phyloP scores from a whole-genome alignment of 2,797 vertebrate species.

The Sebastes elongatus region DNA sequence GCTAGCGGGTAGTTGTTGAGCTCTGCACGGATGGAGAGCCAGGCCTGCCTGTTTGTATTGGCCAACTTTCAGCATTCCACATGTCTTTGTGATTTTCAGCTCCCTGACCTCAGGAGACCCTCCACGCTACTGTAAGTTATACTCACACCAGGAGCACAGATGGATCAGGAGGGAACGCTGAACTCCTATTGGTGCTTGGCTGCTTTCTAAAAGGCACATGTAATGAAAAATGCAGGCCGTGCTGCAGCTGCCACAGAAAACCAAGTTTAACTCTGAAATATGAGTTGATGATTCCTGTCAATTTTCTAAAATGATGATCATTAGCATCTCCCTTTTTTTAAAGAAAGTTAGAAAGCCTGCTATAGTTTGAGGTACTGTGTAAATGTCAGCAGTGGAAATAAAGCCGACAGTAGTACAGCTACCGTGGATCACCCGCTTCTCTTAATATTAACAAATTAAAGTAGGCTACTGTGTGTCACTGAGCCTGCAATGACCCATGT shows the following conservation, averaged over 20 bases:
- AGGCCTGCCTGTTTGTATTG: slow-evolving; percentile 82
- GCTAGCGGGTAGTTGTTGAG: slow-evolving; percentile 62
- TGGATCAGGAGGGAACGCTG: slow-evolving; percentile 58
- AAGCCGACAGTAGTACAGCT: not conserved
- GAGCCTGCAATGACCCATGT: slow-evolving; percentile 2
- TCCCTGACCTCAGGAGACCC: slow-evolving; percentile 85
- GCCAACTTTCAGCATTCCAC: slow-evolving; percentile 83
- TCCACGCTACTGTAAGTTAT: slow-evolving; percentile 78
- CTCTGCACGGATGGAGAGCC: slow-evolving; percentile 72
- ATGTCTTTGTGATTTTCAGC: slow-evolving; percentile 86
- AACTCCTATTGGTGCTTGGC: slow-evolving; percentile 37
- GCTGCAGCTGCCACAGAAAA: slow-evolving; percentile 35
- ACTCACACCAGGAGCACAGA: slow-evolving; percentile 77
- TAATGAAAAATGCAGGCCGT: slow-evolving; percentile 25
- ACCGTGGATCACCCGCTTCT: not conserved
- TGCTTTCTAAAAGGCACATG: slow-evolving; percentile 34
- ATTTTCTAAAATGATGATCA: not conserved
- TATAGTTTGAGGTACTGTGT: not conserved
- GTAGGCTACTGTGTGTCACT: slow-evolving; percentile 10
- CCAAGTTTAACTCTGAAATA: slow-evolving; percentile 22
- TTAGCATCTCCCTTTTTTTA: not conserved
- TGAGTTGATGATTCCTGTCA: slow-evolving; percentile 1
- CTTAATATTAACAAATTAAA: not conserved
- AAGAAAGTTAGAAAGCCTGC: not conserved
- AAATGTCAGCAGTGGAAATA: not conserved